Conservation (phyloP, 2,888 invertebrate genomes). For the Ypsolopha sequella region DNA sequence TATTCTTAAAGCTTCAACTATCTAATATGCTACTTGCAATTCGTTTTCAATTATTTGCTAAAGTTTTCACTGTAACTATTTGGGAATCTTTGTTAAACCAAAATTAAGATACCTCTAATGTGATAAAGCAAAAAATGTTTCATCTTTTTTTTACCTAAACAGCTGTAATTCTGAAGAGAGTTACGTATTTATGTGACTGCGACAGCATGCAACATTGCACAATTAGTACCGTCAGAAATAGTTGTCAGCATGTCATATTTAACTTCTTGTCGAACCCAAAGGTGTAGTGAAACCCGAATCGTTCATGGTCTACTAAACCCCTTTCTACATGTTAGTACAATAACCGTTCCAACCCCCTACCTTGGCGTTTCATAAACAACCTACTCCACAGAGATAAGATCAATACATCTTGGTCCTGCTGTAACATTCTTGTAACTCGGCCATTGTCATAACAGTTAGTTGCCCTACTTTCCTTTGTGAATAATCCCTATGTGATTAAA, state of each 20-base stretch:
- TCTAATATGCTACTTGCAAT: no score
- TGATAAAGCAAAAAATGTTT: no score
- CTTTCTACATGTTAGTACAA: slow-evolving; percentile 19
- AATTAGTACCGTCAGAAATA: slow-evolving; percentile 25
- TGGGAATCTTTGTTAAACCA: no score
- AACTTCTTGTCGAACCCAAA: slow-evolving; percentile 44
- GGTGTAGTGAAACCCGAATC: slow-evolving; percentile 43
- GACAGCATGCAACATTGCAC: slow-evolving; percentile 17
- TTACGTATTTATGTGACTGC: slow-evolving; percentile 12
- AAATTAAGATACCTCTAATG: no score
- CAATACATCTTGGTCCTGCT: neutral
- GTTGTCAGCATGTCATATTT: slow-evolving; percentile 29
- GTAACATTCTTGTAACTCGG: neutral
- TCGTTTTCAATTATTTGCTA: no score
- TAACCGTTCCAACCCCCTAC: slow-evolving; percentile 55
- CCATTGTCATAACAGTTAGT: neutral
- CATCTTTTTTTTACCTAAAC: no score
- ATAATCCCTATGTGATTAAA: slow-evolving; percentile 38
- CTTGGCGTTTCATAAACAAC: slow-evolving; percentile 45
- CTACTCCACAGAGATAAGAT: neutral
- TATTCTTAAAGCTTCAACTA: no score
- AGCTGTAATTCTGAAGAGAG: no score
- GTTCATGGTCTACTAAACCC: slow-evolving; percentile 34
- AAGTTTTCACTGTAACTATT: no score
- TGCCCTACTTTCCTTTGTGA: neutral